Percentiles rank a stretch among this genome's conserved stretches.
Evolutionary conservation across 2,888 invertebrate genomes (phyloP).

Genomic region (Ischnura elegans): DNA sequence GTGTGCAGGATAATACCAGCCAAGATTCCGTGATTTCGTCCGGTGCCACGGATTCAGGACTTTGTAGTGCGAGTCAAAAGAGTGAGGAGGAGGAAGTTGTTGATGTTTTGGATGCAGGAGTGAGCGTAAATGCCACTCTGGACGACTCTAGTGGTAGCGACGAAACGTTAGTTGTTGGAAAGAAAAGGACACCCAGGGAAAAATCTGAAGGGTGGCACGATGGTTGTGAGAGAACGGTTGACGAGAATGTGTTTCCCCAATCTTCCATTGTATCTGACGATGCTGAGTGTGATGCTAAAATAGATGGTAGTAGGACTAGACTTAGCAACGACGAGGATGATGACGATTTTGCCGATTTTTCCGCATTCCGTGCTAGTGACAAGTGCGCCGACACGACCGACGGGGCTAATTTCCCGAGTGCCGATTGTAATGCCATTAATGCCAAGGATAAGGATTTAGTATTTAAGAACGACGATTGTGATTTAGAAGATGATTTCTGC

Average conservation of each 20-base stretch:
- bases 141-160: constrained; percentile 71
- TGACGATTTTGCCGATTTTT: constrained; percentile 70
- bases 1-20: constrained; percentile 70
- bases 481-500: constrained; percentile 73
- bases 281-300: neutral
- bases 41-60: constrained; percentile 71
- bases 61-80: constrained; percentile 72
- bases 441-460: neutral
- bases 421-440: neutral
- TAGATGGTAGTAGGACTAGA: constrained; percentile 45
- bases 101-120: constrained; percentile 30
- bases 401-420: neutral
- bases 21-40: constrained; percentile 71
- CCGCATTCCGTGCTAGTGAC: constrained; percentile 63
- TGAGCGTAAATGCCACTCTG: neutral
- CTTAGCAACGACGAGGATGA: constrained; percentile 54
- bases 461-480: constrained; percentile 70
- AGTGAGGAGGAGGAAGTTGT: constrained; percentile 69
- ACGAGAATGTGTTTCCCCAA: neutral
- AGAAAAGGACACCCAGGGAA: constrained; percentile 6
- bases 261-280: constrained; percentile 29
- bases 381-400: neutral
- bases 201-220: constrained; percentile 29
- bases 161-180: constrained; percentile 68
- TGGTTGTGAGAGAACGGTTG: constrained; percentile 35